A percentile compares a stretch with the other conserved stretches of the same genome.
Evolutionary conservation across 2,113 vertebrate genomes (phyloP).

Genomic region (Callaeas wilsoni): DNA sequence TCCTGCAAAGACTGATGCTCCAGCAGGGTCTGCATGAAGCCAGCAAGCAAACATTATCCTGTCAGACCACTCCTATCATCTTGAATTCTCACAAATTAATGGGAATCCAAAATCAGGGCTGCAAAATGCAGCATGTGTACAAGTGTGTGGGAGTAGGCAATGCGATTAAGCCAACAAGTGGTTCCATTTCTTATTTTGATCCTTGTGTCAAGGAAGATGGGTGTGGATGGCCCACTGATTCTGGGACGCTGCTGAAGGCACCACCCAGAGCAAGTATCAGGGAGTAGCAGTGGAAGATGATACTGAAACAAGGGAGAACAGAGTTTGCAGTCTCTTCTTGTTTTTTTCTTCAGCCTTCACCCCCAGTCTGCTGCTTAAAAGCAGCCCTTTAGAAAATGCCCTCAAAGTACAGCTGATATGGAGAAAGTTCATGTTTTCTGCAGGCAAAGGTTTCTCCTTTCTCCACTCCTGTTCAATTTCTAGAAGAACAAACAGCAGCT

Average conservation of each 20-base stretch:
- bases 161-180: not conserved
- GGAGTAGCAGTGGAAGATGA: not conserved
- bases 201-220: not conserved
- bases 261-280: constrained; percentile 34
- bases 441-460: not conserved
- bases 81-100: not conserved
- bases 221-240: not conserved
- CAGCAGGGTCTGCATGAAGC: not conserved
- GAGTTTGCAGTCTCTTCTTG: not conserved
- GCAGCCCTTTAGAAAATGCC: not conserved
- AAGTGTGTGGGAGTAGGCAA: not conserved
- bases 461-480: not conserved
- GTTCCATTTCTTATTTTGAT: not conserved
- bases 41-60: not conserved
- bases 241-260: constrained; percentile 6
- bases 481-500: not conserved
- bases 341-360: not conserved
- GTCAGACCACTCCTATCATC: not conserved
- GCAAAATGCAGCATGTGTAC: rapidly evolving
- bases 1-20: not conserved
- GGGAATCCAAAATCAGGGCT: not conserved
- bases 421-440: not conserved
- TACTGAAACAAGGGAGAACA: not conserved
- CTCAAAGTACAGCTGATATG: not conserved
- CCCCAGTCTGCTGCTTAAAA: not conserved